A percentile compares a stretch with the other conserved stretches of the same genome.
These are phyloP conservation scores for Schizaphis graminum DNA, from an alignment of 2,888 invertebrate species.

Conservation along the genomic window DNA sequence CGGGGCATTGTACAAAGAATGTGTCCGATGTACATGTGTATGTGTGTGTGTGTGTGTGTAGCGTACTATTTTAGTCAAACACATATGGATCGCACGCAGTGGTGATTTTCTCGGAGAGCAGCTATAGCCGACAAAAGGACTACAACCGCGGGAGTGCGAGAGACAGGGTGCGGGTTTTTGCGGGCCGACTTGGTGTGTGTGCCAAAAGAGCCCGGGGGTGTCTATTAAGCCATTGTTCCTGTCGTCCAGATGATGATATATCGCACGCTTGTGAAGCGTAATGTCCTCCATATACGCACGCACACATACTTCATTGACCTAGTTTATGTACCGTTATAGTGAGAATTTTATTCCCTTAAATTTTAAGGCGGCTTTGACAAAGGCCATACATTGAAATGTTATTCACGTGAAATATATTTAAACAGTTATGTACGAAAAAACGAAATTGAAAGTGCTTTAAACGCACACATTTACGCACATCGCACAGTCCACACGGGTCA, in stretches of 20 bases:
- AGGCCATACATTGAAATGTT: not conserved
- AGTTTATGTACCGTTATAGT: conserved; percentile 37
- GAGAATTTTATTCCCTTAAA: not conserved
- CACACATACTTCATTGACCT: not conserved
- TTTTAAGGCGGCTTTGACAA: not conserved
- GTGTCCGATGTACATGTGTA: not conserved
- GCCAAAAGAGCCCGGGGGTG: conserved; percentile 40
- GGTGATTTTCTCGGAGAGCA: not conserved
- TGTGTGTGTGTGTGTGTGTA: not conserved
- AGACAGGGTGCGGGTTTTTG: not conserved
- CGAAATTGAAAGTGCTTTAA: conserved; percentile 8
- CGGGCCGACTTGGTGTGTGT: not conserved
- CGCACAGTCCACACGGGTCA: not conserved
- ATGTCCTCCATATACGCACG: not conserved
- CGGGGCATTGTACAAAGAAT: not conserved
- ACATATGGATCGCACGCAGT: conserved; percentile 41
- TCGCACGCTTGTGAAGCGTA: not conserved
- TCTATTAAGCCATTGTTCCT: conserved; percentile 39
- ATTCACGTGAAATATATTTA: not conserved
- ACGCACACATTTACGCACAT: not conserved
- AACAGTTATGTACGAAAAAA: not conserved
- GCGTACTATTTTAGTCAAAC: not conserved
- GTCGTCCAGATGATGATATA: conserved; percentile 44
- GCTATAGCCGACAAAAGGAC: conserved; percentile 35
- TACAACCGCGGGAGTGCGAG: not conserved